Percentiles rank a stretch among this genome's conserved stretches.
Evolutionary conservation across 2,888 invertebrate species (phyloP).

Genomic region (Ferdinandea cuprea): DNA sequence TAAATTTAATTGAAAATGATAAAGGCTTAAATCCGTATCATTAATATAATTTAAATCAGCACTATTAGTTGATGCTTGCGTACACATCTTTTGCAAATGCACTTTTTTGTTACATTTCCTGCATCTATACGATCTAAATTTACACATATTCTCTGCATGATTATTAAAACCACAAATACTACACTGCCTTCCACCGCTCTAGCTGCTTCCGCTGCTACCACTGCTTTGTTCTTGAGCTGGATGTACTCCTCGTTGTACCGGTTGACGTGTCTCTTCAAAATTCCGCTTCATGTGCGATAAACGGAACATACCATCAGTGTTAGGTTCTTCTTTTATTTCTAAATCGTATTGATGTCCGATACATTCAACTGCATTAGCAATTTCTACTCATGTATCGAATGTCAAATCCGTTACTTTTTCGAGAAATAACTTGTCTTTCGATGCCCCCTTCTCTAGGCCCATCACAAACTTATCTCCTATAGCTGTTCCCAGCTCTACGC

Average conservation of each 20-base stretch:
- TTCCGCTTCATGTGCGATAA: neutral
- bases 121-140: conserved; percentile 55
- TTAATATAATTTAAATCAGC: conserved; percentile 44
- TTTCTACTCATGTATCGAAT: conserved; percentile 51
- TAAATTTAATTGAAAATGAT: neutral
- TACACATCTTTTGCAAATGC: conserved; percentile 66
- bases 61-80: conserved; percentile 4
- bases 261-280: neutral
- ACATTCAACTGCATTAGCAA: conserved; percentile 55
- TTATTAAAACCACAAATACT: conserved; percentile 55
- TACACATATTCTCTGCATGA: conserved; percentile 38
- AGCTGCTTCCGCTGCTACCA: neutral
- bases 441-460: conserved; percentile 55
- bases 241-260: neutral
- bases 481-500: conserved; percentile 5
- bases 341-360: conserved; percentile 43
- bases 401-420: conserved; percentile 43
- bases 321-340: neutral
- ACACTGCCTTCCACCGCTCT: conserved; percentile 14
- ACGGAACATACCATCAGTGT: neutral
- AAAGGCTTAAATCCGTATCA: neutral
- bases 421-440: conserved; percentile 65
- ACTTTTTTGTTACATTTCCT: conserved; percentile 55
- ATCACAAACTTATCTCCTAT: conserved; percentile 49
- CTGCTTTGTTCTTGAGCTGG: neutral